Base-by-base conservation (phyloP, 2,113 vertebrate species). In the Ia io region DNA sequence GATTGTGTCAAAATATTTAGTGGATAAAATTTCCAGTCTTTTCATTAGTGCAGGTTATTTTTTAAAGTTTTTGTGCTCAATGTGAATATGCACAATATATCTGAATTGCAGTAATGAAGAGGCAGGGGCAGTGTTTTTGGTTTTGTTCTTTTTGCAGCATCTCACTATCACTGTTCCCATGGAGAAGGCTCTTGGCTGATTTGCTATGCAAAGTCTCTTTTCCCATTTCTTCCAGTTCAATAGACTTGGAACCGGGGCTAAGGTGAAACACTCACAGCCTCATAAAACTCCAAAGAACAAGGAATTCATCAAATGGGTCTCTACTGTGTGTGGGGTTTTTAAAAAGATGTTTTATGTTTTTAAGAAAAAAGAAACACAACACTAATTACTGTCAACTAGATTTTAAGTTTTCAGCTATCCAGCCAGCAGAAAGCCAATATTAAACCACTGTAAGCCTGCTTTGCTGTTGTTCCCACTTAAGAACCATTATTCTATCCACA, bases 401-500 rank as follows among this genome's bases (percentile, higher is more conserved):
- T 89, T 96, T 97, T 91, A 98, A 96, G 92, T 97, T 98, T 98
- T 95, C 93, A 96, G 97, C 95, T 98, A 96, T 83, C 91, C 90
- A 98, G 96, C 94, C 94, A 97, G 95, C 83, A 98, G 71, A 35
- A 94, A 0, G 59, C 97, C 96, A 93, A 98, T 98, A 98, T 98
- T 98, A 98, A 98, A 97, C 95, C 97, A 96, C 96, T 97, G 95
- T 91, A 96, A 97, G 97, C 93, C 86, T 98, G 93, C 95, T 97
- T 97, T 93, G 96, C 95, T 97, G 97, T 30, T 32, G 95, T 98
- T 98, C 97, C 97, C 97, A 98, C 97, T 94, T 97, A 97, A 97
- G 97, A 98, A 98, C 97, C 96, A 97, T 98, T 98, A 97, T 98
- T 98, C 98, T 98, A 98, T 98, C 98, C 96, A 97, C 84, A 97